phyloP scores from a whole-genome alignment of 2,888 invertebrate genomes.

The Adela reaumurella region DNA sequence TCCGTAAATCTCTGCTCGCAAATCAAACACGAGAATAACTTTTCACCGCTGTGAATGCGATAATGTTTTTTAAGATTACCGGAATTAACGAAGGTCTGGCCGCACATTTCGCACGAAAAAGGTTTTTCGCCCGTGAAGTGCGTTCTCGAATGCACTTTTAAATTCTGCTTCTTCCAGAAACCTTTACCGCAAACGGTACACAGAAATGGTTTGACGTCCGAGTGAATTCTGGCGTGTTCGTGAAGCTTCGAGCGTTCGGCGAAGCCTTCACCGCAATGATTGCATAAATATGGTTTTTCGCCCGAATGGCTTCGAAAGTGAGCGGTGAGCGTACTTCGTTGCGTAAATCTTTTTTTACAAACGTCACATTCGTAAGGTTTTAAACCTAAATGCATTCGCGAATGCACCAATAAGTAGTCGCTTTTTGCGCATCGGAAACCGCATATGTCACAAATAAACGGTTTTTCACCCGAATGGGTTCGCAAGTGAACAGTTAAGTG shows the following conservation, averaged over 20 bases:
- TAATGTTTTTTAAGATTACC: not conserved
- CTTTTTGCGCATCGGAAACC: not conserved
- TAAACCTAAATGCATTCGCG: not conserved
- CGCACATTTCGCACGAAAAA: not conserved
- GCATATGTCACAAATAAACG: not conserved
- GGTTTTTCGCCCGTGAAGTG: slow-evolving; percentile 5
- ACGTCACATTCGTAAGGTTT: not conserved
- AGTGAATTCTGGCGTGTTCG: not conserved
- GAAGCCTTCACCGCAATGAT: not conserved
- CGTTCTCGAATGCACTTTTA: slow-evolving; percentile 8
- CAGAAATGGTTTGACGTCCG: not conserved
- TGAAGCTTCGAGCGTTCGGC: not conserved
- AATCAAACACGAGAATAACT: not conserved
- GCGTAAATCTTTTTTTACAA: not conserved
- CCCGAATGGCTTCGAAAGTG: not conserved
- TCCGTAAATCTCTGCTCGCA: not conserved
- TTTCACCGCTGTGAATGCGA: not conserved
- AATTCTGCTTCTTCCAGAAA: slow-evolving; percentile 6
- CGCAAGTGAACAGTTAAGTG: not conserved
- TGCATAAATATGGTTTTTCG: not conserved
- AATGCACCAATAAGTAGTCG: not conserved
- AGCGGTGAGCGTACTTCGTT: not conserved
- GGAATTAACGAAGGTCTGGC: not conserved
- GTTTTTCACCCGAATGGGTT: slow-evolving; percentile 1
- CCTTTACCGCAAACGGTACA: slow-evolving; percentile 10